Evolutionary conservation across 2,888 invertebrate species (phyloP), one percentile per base, ranked within the genome.

Genomic region (Drosophila kokeensis): DNA sequence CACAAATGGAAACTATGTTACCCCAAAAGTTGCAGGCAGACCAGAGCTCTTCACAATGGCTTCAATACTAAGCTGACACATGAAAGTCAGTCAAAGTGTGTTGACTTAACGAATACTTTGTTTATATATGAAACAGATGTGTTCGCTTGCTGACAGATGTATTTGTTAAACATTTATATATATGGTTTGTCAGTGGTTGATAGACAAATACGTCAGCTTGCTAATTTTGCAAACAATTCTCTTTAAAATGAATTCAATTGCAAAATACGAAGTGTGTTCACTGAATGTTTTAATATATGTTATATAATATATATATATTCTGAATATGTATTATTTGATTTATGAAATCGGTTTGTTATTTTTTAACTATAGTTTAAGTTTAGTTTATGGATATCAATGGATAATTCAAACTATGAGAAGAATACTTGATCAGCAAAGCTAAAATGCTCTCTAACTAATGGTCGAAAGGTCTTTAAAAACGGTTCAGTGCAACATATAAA

Each of bases 41-140:
- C 32, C 30, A 57, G 52, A 24, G 13, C 34, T 3, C 40, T 27
- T 30, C 49, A 60, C 49, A 60, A 55, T 61, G 15, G 27, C 30
- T n/a, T 8, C 4, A 18, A 53, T 10, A 32, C 27, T 10, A 50
- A 24, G 10, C 10, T 30, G 54, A 1, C 21, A 38, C 8, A 6
- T 36, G 21, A 30, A 30, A 21, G n/a, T 24, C 15, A 21, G 32
- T 32, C 32, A 32, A 32, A 30, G 13, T 29, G 3, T n/a, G 29
- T 38, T 55, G 13, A 55, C 29, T n/a, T 21, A 29, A 13, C 4
- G 13, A 38, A 29, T 27, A n/a, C 27, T n/a, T 55, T 50, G n/a
- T 30, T 29, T 11, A 30, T 30, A 4, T 7, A n/a, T 55, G n/a
- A 8, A 29, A 13, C 11, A n/a, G n/a, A n/a, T 2, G 27, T 38